Conservation (phyloP, 2,113 vertebrate species). For the Pogona vitticeps region DNA sequence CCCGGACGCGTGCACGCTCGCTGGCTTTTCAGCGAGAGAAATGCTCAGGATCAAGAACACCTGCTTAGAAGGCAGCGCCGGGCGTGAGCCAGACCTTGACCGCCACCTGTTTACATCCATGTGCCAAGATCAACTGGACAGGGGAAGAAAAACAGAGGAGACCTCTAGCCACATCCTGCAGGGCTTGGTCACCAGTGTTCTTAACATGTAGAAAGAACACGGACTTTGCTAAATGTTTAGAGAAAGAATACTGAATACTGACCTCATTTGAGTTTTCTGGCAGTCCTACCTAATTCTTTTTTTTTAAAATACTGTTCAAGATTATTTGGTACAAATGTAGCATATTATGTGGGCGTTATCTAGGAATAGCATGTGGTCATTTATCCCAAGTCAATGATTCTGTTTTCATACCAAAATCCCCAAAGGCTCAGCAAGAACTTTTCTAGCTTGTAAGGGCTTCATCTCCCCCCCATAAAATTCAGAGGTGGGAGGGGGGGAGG, state of each 20-base stretch:
- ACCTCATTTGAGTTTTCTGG: slow-evolving; percentile 37
- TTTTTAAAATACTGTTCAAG: neutral
- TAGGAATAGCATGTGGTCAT: neutral
- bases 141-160: slow-evolving; percentile 45
- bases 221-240: slow-evolving; percentile 38
- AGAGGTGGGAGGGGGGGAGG: no score
- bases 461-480: no score
- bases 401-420: no score
- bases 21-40: slow-evolving; percentile 44
- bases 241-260: slow-evolving; percentile 27
- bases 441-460: no score
- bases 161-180: neutral
- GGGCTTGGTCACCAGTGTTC: slow-evolving; percentile 18
- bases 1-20: neutral
- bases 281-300: neutral
- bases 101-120: slow-evolving; percentile 52
- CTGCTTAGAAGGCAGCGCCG: slow-evolving; percentile 61
- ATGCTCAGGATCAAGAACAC: slow-evolving; percentile 49
- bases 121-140: slow-evolving; percentile 35
- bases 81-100: slow-evolving; percentile 54
- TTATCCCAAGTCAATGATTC: neutral
- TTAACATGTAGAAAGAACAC: slow-evolving; percentile 38
- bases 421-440: no score
- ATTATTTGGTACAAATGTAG: slow-evolving; percentile 10
- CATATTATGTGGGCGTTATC: neutral